phyloP scores from a whole-genome alignment of 2,113 vertebrate genomes.

The Pipra filicauda region DNA sequence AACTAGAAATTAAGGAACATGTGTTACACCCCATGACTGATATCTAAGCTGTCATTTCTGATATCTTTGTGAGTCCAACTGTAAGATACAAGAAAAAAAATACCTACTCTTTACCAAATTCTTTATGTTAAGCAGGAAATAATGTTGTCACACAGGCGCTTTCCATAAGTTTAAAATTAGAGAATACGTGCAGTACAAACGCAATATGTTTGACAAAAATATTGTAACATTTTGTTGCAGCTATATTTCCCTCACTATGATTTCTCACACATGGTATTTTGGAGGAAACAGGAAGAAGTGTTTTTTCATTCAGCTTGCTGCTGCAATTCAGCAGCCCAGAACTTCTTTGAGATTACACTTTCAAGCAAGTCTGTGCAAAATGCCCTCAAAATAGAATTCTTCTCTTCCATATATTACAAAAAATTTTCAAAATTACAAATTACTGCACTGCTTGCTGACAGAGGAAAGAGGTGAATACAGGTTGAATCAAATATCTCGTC shows the following conservation, averaged over 20 bases:
- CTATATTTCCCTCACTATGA: not conserved
- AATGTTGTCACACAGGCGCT: not conserved
- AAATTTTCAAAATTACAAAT: not conserved
- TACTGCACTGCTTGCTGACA: not conserved
- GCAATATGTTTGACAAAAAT: not conserved
- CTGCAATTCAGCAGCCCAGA: not conserved
- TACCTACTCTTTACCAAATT: not conserved
- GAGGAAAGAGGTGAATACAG: not conserved
- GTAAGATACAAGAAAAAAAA: not conserved
- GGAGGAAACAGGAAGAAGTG: slow-evolving; percentile 1
- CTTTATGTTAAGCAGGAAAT: not conserved
- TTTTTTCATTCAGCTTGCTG: not conserved
- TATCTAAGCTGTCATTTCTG: not conserved
- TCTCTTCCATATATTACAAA: not conserved
- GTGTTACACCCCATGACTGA: not conserved
- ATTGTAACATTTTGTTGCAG: not conserved
- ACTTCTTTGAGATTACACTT: not conserved
- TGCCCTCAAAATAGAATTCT: not conserved
- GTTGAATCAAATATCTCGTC: not conserved
- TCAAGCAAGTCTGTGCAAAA: not conserved
- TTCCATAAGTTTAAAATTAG: not conserved
- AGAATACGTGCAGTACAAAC: not conserved
- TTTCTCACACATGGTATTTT: slow-evolving; percentile 21
- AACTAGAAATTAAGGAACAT: not conserved
- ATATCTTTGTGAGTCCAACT: not conserved